A percentile compares a stretch with the other conserved stretches of the same genome.
Conservation (phyloP, 1,140 invertebrate species). For the Heliconius hewitsoni region DNA sequence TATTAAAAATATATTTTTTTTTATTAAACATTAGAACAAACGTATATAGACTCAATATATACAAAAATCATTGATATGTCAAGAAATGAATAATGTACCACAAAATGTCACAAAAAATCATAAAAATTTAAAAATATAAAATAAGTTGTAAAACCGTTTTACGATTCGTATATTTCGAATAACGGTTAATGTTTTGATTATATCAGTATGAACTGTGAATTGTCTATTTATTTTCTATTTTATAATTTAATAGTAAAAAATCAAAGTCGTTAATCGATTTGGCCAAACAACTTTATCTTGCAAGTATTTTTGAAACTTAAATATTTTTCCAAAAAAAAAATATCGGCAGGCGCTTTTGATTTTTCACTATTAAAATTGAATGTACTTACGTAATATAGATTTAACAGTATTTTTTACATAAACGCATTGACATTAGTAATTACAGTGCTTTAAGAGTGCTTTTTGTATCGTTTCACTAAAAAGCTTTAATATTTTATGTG, state of each 20-base stretch:
- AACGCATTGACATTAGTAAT: neutral
- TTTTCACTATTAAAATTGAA: neutral
- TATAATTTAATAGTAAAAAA: neutral
- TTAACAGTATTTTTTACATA: neutral
- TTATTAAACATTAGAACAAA: no score
- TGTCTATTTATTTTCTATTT: neutral
- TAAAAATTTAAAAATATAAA: neutral
- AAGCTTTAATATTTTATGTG: conserved; percentile 6
- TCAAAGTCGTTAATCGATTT: neutral
- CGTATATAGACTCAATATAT: no score
- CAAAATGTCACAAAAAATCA: neutral
- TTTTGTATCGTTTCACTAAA: neutral
- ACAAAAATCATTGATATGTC: neutral
- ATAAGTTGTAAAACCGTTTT: neutral
- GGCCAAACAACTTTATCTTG: neutral
- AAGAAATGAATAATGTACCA: neutral
- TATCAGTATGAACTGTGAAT: neutral
- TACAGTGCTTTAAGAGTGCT: conserved; percentile 1
- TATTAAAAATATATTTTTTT: no score
- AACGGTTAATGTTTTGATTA: neutral
- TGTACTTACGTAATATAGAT: neutral
- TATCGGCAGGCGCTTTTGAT: neutral
- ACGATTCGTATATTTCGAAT: neutral
- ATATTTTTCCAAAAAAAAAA: neutral
- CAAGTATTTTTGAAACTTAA: neutral